These are phyloP conservation scores for Anagrus nilaparvatae DNA, from an alignment of 1,140 invertebrate species.

Conservation along the genomic window DNA sequence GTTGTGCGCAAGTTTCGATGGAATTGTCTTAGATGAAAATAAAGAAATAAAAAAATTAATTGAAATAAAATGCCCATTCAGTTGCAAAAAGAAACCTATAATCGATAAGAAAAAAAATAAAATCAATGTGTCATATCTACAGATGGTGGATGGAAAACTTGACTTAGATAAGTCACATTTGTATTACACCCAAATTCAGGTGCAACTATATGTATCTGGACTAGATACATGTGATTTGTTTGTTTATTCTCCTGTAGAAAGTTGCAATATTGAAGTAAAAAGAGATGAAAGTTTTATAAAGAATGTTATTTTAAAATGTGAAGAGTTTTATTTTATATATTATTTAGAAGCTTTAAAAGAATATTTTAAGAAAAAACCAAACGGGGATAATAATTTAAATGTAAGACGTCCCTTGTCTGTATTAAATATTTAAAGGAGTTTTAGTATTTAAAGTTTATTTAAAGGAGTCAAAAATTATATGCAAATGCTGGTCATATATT, in stretches of 20 bases:
- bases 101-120: conserved; percentile 15
- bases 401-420: too few species aligned
- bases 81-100: conserved; percentile 17
- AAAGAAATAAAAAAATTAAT: conserved; percentile 15
- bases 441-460: too few species aligned
- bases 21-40: conserved; percentile 19
- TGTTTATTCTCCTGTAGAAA: conserved; percentile 19
- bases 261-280: conserved; percentile 17
- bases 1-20: conserved; percentile 24
- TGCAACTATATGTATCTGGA: conserved; percentile 24
- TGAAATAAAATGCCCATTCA: conserved; percentile 23
- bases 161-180: conserved; percentile 12
- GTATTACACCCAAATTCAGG: conserved; percentile 24
- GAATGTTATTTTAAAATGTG: conserved; percentile 17
- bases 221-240: conserved; percentile 22
- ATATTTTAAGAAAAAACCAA: too few species aligned
- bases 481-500: too few species aligned
- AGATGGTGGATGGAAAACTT: conserved; percentile 13
- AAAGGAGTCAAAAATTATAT: too few species aligned
- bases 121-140: conserved; percentile 21
- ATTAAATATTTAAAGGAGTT: too few species aligned
- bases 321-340: conserved; percentile 22
- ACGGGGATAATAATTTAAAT: too few species aligned
- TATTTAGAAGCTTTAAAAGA: too few species aligned
- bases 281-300: conserved; percentile 20